A percentile compares a stretch with the other conserved stretches of the same genome.
These are phyloP conservation scores for Luscinia luscinia DNA, from an alignment of 2,797 vertebrate species.

Conservation along the genomic window DNA sequence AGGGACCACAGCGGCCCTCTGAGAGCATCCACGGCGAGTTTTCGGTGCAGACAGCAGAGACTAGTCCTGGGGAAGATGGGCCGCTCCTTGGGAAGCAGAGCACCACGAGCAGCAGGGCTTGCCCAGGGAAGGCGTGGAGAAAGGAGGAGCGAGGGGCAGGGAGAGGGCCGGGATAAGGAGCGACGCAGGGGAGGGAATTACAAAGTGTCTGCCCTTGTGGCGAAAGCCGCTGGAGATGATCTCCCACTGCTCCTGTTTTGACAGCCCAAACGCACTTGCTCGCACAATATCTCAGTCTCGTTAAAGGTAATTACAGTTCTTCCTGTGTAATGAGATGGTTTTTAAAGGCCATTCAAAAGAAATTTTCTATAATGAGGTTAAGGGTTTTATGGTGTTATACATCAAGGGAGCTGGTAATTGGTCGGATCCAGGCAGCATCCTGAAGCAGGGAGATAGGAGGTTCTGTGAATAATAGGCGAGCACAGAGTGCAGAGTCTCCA, in stretches of 20 bases:
- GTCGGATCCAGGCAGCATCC: constrained; percentile 70
- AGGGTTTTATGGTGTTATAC: constrained; percentile 78
- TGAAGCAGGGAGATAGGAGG: constrained; percentile 58
- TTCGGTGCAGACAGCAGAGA: neutral
- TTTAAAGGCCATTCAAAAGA: constrained; percentile 83
- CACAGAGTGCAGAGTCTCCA: neutral
- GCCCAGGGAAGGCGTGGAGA: rapidly evolving
- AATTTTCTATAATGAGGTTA: constrained; percentile 81
- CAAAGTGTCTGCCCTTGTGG: constrained; percentile 29
- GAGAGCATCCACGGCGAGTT: rapidly evolving
- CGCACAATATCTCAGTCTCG: constrained; percentile 72
- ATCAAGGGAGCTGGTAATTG: constrained; percentile 77
- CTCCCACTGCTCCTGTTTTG: constrained; percentile 49
- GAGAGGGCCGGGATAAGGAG: neutral
- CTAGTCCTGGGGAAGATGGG: rapidly evolving
- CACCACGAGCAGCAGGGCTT: neutral
- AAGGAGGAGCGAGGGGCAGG: neutral
- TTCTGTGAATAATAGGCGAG: constrained; percentile 41
- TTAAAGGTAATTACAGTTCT: constrained; percentile 79
- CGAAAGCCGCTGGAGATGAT: constrained; percentile 6
- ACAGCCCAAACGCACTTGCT: constrained; percentile 65
- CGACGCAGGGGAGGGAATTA: neutral
- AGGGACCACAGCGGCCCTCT: neutral
- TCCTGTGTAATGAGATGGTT: constrained; percentile 78
- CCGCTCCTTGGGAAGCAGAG: neutral